Evolutionary conservation across 2,888 invertebrate genomes (phyloP).

Genomic region (Hedya salicella): DNA sequence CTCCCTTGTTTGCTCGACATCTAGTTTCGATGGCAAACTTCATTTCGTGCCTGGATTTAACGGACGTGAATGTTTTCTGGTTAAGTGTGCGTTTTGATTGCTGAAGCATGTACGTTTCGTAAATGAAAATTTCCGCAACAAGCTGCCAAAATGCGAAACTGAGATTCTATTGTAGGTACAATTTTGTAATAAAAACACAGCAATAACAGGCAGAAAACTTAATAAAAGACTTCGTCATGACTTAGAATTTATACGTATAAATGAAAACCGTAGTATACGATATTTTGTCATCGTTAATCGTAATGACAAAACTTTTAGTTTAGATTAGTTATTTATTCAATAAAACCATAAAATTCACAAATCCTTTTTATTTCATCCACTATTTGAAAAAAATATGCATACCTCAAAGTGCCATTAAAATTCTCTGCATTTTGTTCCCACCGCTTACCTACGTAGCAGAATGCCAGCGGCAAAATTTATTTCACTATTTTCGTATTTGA

Average conservation of each 20-base stretch:
- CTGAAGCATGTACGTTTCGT: background rate
- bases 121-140: background rate
- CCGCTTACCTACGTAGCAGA: constrained; percentile 21
- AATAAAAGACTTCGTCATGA: too few species aligned
- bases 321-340: too few species aligned
- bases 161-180: too few species aligned
- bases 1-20: constrained; percentile 23
- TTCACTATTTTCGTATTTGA: constrained; percentile 49
- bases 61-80: constrained; percentile 12
- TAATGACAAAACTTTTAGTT: too few species aligned
- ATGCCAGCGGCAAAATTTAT: constrained; percentile 40
- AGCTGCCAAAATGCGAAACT: too few species aligned
- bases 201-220: too few species aligned
- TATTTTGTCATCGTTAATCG: too few species aligned
- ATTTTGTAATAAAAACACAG: too few species aligned
- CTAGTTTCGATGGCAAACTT: constrained; percentile 33
- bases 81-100: background rate
- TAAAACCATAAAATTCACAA: too few species aligned
- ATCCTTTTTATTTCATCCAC: too few species aligned
- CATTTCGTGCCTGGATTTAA: constrained; percentile 18
- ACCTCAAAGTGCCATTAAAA: constrained; percentile 20
- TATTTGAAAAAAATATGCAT: background rate
- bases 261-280: too few species aligned
- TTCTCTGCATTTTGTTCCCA: constrained; percentile 30
- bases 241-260: too few species aligned